phyloP scores from a whole-genome alignment of 2,888 invertebrate genomes.

The Rhabditoides inermis region DNA sequence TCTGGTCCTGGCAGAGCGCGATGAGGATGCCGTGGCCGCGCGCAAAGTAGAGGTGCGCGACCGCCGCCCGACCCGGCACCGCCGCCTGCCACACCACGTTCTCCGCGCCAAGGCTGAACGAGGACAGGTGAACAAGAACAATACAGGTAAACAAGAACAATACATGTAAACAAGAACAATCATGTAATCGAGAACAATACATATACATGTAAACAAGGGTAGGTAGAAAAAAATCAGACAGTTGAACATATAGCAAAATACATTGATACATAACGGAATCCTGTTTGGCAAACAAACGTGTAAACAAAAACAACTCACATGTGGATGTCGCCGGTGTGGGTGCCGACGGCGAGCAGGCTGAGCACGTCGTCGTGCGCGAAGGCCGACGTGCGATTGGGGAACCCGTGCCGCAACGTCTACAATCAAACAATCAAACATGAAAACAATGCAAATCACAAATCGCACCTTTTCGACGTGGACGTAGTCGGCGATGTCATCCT shows the following conservation, averaged over 20 bases:
- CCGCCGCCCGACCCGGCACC: neutral
- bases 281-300: no score
- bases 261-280: no score
- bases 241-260: no score
- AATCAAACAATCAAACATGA: no score
- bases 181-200: neutral
- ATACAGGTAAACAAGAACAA: neutral
- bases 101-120: constrained; percentile 1
- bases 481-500: no score
- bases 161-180: neutral
- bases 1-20: constrained; percentile 6
- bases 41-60: constrained; percentile 6
- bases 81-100: constrained; percentile 1
- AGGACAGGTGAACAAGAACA: neutral
- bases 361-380: constrained; percentile 5
- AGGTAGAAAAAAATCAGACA: no score
- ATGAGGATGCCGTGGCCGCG: constrained; percentile 5
- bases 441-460: no score
- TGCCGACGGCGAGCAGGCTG: constrained; percentile 4
- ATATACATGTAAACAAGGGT: no score
- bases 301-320: constrained; percentile 5
- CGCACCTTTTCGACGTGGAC: no score
- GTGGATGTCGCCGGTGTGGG: constrained; percentile 5
- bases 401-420: constrained; percentile 4
- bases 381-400: constrained; percentile 3